These are phyloP conservation scores for Gymnothorax reevesii DNA, from an alignment of 2,797 vertebrate species.

Conservation along the genomic window DNA sequence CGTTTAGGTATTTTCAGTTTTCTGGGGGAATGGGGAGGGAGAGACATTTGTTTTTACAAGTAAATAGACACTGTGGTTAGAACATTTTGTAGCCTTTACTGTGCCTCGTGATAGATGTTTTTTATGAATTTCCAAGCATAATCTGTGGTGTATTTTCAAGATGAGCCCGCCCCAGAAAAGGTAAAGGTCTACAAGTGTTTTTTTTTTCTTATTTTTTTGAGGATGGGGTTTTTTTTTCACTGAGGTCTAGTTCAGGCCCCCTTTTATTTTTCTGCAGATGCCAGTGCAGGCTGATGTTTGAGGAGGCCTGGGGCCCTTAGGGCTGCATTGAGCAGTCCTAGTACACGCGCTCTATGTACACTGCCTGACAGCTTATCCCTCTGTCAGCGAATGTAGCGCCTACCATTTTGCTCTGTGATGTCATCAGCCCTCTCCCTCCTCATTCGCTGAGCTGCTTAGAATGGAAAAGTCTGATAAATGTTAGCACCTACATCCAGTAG, in stretches of 20 bases:
- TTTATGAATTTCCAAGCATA: not conserved
- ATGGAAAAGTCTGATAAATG: not conserved
- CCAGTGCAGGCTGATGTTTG: not conserved
- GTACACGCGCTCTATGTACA: not conserved
- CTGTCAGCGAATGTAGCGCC: not conserved
- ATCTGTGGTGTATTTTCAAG: not conserved
- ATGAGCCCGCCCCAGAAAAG: not conserved
- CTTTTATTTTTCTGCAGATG: not conserved
- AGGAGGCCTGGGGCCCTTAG: not conserved
- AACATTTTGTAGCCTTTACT: constrained; percentile 40
- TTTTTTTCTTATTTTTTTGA: not conserved
- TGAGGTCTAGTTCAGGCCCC: not conserved
- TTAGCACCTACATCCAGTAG: not conserved
- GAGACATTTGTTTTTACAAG: no score
- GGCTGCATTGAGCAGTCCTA: not conserved
- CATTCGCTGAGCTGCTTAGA: no score
- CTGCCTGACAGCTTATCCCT: not conserved
- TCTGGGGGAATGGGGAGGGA: no score
- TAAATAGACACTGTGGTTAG: no score
- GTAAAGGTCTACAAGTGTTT: not conserved
- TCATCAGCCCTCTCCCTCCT: no score
- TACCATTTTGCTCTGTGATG: not conserved
- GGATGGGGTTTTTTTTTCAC: not conserved
- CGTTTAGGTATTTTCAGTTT: no score
- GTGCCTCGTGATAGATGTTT: constrained; percentile 25